Conservation (phyloP, 30 jellyfish, hydroid and myxozoan species). For the Pseudorhiza aurosa region DNA sequence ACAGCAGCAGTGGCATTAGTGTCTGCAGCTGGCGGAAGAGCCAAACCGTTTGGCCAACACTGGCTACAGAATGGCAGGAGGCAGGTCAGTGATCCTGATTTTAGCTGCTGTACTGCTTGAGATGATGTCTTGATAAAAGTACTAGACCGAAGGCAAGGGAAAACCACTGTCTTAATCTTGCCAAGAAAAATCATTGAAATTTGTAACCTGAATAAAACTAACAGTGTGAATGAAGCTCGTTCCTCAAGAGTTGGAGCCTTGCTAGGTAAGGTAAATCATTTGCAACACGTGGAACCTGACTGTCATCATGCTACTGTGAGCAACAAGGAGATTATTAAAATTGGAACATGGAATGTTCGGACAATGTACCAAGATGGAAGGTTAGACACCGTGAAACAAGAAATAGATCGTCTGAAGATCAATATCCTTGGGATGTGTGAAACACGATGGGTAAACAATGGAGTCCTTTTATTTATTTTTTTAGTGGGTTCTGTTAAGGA, state of each 20-base stretch:
- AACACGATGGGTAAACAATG: conserved; percentile 1
- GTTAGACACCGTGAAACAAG: neutral
- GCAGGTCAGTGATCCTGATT: conserved; percentile 13
- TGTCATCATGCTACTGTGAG: neutral
- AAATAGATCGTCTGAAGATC: neutral
- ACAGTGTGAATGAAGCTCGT: neutral
- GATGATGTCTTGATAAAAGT: conserved; percentile 65
- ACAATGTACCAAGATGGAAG: neutral
- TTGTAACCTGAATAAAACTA: neutral
- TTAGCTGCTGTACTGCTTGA: conserved; percentile 13
- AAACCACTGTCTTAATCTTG: conserved; percentile 43
- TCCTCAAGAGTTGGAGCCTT: neutral
- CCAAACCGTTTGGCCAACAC: conserved; percentile 24
- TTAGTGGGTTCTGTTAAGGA: no score
- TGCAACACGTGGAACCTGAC: conserved; percentile 12
- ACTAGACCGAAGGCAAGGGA: conserved; percentile 57
- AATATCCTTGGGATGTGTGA: neutral
- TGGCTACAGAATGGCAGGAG: conserved; percentile 10
- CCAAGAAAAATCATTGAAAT: conserved; percentile 54
- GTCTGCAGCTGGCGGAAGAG: conserved; percentile 39
- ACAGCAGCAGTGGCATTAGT: conserved; percentile 32
- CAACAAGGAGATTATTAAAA: neutral
- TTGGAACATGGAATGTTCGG: conserved; percentile 13
- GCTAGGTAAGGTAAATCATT: neutral
- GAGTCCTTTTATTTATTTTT: no score